A percentile compares a stretch with the other conserved stretches of the same genome.
phyloP scores from a whole-genome alignment of 2,797 vertebrate genomes.

The Falco cherrug region DNA sequence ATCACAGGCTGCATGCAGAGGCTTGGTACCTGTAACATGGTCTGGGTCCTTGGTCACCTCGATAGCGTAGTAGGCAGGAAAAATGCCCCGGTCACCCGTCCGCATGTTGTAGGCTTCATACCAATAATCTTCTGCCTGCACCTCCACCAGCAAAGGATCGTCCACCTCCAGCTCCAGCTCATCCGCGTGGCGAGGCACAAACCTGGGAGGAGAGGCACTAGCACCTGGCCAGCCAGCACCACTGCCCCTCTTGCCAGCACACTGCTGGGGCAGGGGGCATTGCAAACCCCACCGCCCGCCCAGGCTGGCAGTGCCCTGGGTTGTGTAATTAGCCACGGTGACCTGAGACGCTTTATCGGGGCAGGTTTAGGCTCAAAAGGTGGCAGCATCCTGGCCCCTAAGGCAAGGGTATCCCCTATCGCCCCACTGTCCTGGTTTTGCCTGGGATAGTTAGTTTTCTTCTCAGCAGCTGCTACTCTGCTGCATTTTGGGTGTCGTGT shows the following conservation, averaged over 20 bases:
- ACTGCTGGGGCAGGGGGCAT: neutral
- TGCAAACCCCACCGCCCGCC: neutral
- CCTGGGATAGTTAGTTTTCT: no score
- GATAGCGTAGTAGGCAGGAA: slow-evolving; percentile 93
- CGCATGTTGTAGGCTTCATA: slow-evolving; percentile 98
- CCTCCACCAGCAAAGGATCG: slow-evolving; percentile 92
- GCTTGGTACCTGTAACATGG: slow-evolving; percentile 81
- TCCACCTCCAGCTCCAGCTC: slow-evolving; percentile 96
- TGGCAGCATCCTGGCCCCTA: neutral
- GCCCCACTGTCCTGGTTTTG: no score
- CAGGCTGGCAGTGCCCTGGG: neutral
- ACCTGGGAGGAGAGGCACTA: slow-evolving; percentile 77
- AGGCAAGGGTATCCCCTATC: neutral
- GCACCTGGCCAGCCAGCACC: neutral
- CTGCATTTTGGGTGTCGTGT: no score
- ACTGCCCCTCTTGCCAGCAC: neutral
- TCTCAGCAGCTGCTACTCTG: no score
- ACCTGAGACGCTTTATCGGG: neutral
- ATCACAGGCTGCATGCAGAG: neutral
- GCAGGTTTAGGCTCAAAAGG: neutral
- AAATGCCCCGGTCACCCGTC: slow-evolving; percentile 88
- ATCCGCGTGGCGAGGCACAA: slow-evolving; percentile 93
- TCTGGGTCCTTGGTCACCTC: slow-evolving; percentile 91
- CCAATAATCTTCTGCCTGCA: slow-evolving; percentile 97
- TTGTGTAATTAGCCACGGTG: neutral